Base-by-base conservation (phyloP, 2,113 vertebrate genomes). In the Amphilophus citrinellus region DNA sequence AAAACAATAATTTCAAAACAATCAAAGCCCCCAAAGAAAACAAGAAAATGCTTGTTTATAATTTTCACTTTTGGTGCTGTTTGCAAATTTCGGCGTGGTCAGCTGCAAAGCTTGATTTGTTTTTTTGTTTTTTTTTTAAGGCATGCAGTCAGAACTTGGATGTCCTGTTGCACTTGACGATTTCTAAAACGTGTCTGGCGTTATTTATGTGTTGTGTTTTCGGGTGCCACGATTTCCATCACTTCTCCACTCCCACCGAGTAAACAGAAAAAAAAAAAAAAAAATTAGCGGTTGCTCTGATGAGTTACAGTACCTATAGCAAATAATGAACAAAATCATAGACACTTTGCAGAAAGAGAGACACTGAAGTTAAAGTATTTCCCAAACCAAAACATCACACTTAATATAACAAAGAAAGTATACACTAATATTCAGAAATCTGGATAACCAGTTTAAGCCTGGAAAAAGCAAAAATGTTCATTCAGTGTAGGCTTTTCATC, bases 361-460 rank as follows among this genome's bases (percentile, higher is more conserved):
- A 92, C 91, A 91, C 87, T 91, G 86, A 88, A 90, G 91, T 92
- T 92, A 88, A 92, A 93, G 90, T 79, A 91, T 90, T 88, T 90
- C 61, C 84, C 62, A 95, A 95, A 92, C 82, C 87, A 88, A 94
- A 93, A 92, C 88, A 92, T 91, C 90, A 95, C 94, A 93, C 90
- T 80, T 79, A 86, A 93, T 93, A 94, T 71, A 91, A 91, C 86
- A 94, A 93, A 94, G 89, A 93, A 94, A 92, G 88, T 91, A 94
- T 89, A 92, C 90, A 92, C 94, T 90, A 89, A 91, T 94, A 93
- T 93, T 94, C 88, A 93, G 94, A 91, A 92, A 88, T 94, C 89
- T 94, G 94, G 91, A 94, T 94, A 93, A 94, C 93, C 88, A 91
- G 85, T 91, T 92, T 89, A 81, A 93, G 90, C 84, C 90, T 85